phyloP scores from a whole-genome alignment of 2,888 invertebrate genomes.

The Xestia c-nigrum region DNA sequence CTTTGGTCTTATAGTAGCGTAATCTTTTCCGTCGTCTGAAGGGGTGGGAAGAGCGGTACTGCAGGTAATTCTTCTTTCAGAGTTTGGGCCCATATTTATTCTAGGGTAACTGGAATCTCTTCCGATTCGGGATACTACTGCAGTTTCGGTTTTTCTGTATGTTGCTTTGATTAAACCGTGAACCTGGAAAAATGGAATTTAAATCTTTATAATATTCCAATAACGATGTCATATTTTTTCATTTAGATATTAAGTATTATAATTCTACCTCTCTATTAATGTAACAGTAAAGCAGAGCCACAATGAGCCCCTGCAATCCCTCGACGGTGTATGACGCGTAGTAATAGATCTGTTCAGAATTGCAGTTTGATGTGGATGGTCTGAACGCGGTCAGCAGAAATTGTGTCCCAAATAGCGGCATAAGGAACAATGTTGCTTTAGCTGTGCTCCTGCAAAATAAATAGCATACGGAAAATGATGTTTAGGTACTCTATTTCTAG shows the following conservation, averaged over 20 bases:
- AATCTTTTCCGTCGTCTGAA: constrained; percentile 73
- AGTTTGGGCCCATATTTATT: constrained; percentile 73
- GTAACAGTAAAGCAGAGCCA: constrained; percentile 92
- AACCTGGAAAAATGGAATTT: constrained; percentile 75
- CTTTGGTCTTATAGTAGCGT: constrained; percentile 77
- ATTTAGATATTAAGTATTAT: neutral
- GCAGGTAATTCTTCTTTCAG: constrained; percentile 82
- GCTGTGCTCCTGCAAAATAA: constrained; percentile 89
- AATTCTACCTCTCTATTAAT: constrained; percentile 91
- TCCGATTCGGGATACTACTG: constrained; percentile 82
- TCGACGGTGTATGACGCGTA: constrained; percentile 91
- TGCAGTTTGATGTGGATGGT: constrained; percentile 88
- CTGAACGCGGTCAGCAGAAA: constrained; percentile 91
- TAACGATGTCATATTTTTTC: neutral
- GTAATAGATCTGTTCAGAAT: constrained; percentile 90
- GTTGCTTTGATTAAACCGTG: constrained; percentile 83
- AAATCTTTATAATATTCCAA: neutral
- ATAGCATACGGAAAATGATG: neutral
- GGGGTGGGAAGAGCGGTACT: constrained; percentile 79
- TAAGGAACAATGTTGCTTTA: constrained; percentile 92
- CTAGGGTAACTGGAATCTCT: constrained; percentile 77
- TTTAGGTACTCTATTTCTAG: neutral
- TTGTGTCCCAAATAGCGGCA: constrained; percentile 93
- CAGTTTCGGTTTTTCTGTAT: constrained; percentile 85
- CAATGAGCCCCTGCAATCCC: constrained; percentile 91